Base-by-base conservation (phyloP, 2,888 invertebrate species). In the Phyto melanocephala region DNA sequence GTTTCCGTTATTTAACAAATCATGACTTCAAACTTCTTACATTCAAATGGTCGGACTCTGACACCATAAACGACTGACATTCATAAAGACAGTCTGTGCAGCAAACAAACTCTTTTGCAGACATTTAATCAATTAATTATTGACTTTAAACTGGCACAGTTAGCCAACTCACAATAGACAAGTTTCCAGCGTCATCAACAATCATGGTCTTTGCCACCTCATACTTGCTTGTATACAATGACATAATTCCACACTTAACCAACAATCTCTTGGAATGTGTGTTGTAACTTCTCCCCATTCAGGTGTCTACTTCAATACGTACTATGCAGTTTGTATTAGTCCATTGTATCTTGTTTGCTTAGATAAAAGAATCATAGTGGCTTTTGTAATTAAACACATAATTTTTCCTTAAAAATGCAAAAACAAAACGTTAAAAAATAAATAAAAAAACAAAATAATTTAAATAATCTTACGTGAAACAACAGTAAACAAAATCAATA, bases 81-180 rank as follows among this genome's bases (percentile, higher is more conserved):
- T 33, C n/a, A n/a, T n/a, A n/a, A n/a, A 20, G 28, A n/a, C 42
- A n/a, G 11, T 20, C n/a, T 10, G 7, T n/a, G n/a, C n/a, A n/a
- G 45, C 22, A 22, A 2, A 45, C 28, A 1, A 45, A 28, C 33
- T 20, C 24, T 65, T 60, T 28, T 67, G 40, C 24, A 68, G 50
- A 62, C 60, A 62, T 42, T 77, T 68, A 68, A 77, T 68, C 52
- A 68, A 77, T 62, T 76, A 76, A 60, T 68, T 60, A 68, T 50
- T 54, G 50, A 22, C n/a, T 77, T 62, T 52, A 68, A 68, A 68
- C 22, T 68, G 42, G 22, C 50, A 50, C 58, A 72, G 37, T 28
- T 40, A 45, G 40, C 62, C 56, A 52, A 47, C 2, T 24, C 17
- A 17, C 22, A 45, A 24, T 45, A 56, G 72, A 65, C 56, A 40